phyloP scores from a whole-genome alignment of 2,113 vertebrate genomes.

The Rissa tridactyla region DNA sequence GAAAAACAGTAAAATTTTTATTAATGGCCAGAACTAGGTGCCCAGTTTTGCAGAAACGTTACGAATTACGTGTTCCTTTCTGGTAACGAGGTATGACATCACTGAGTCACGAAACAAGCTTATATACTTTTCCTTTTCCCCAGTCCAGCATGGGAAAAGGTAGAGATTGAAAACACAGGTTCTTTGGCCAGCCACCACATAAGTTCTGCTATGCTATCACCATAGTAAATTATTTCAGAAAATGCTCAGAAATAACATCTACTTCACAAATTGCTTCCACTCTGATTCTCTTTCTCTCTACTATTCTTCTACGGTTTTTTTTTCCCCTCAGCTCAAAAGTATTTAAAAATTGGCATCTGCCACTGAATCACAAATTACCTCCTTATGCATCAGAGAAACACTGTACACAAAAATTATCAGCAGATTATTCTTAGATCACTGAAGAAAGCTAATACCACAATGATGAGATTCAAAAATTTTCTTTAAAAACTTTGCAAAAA shows the following conservation, averaged over 20 bases:
- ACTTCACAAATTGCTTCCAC: not conserved
- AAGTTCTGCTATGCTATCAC: not conserved
- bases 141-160: not conserved
- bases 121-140: not conserved
- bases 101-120: not conserved
- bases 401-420: not conserved
- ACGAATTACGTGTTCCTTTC: not conserved
- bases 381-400: not conserved
- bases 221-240: not conserved
- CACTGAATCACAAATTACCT: not conserved
- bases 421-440: not conserved
- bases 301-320: not conserved
- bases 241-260: not conserved
- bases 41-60: not conserved
- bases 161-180: not conserved
- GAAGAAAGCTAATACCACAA: not conserved
- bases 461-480: not conserved
- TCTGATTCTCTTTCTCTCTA: not conserved
- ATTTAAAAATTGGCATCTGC: not conserved
- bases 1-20: not conserved
- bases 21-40: not conserved
- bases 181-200: accelerated
- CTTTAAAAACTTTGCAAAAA: not conserved
- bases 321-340: not conserved
- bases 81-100: not conserved